phyloP scores from a whole-genome alignment of 2,113 vertebrate species.

The Megaceryle maxima region DNA sequence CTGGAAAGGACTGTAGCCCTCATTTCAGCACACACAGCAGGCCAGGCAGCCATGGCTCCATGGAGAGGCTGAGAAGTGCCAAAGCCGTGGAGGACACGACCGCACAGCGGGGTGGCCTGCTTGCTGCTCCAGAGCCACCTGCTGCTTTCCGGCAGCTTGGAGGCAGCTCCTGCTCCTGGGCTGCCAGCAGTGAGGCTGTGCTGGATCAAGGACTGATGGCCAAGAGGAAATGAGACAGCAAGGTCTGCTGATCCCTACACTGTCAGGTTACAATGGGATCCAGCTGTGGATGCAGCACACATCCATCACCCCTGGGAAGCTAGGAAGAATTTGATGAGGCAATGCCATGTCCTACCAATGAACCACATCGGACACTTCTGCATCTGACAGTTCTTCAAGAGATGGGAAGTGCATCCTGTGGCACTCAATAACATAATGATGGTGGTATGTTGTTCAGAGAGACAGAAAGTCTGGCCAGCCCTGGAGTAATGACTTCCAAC shows the following conservation, averaged over 20 bases:
- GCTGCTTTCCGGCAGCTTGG: background rate
- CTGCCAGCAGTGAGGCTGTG: background rate
- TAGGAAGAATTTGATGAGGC: accelerated
- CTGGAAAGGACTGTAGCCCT: background rate
- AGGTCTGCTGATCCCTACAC: background rate
- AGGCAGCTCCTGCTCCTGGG: background rate
- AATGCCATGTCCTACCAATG: background rate
- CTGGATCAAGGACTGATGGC: background rate
- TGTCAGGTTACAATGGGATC: background rate
- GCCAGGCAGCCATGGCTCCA: background rate
- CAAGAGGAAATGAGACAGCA: background rate
- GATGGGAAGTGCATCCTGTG: background rate
- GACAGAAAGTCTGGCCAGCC: background rate
- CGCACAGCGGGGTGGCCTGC: accelerated
- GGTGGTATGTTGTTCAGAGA: background rate
- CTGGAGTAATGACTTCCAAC: background rate
- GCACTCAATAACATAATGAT: accelerated
- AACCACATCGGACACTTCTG: background rate
- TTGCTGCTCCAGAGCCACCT: background rate
- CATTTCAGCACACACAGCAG: background rate
- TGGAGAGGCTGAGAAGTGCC: background rate
- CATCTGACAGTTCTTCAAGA: background rate
- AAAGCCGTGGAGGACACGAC: background rate
- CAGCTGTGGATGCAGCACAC: background rate
- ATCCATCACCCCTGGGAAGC: background rate